Conservation (phyloP, 1,140 invertebrate genomes). For the Formica selysi region DNA sequence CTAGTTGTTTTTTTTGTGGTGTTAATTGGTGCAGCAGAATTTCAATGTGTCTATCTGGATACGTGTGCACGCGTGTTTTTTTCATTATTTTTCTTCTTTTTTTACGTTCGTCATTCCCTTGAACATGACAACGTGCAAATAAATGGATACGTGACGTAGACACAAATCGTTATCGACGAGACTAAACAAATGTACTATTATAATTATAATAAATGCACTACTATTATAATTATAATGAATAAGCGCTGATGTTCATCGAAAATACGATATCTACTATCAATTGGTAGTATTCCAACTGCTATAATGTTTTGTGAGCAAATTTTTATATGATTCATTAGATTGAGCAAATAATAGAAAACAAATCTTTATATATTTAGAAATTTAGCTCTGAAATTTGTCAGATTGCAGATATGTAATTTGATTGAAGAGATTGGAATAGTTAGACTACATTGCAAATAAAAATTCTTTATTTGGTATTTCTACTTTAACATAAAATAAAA, state of each 20-base stretch:
- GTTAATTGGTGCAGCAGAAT: constrained; percentile 39
- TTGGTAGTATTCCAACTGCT: not conserved
- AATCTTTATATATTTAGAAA: constrained; percentile 9
- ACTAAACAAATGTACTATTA: not conserved
- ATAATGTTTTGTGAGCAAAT: not conserved
- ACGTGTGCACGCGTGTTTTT: not conserved
- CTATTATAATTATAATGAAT: not conserved
- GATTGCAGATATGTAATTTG: not conserved
- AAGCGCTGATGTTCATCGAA: not conserved
- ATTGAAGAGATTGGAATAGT: not conserved
- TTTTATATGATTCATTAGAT: not conserved
- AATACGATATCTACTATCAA: not conserved
- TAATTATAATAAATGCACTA: too few relatives aligned
- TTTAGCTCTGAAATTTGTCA: not conserved
- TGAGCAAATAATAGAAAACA: not conserved
- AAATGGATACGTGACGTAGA: not conserved
- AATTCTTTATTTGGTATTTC: not conserved
- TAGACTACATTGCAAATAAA: constrained; percentile 4
- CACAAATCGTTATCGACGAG: constrained; percentile 13
- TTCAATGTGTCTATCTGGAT: constrained; percentile 28
- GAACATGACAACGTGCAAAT: constrained; percentile 13
- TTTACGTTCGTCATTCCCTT: constrained; percentile 24
- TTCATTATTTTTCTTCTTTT: constrained; percentile 7
- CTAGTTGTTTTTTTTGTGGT: constrained; percentile 6
- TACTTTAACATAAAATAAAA: not conserved